Base-by-base conservation (phyloP, 1,140 invertebrate species). In the Saxidomus purpurata region DNA sequence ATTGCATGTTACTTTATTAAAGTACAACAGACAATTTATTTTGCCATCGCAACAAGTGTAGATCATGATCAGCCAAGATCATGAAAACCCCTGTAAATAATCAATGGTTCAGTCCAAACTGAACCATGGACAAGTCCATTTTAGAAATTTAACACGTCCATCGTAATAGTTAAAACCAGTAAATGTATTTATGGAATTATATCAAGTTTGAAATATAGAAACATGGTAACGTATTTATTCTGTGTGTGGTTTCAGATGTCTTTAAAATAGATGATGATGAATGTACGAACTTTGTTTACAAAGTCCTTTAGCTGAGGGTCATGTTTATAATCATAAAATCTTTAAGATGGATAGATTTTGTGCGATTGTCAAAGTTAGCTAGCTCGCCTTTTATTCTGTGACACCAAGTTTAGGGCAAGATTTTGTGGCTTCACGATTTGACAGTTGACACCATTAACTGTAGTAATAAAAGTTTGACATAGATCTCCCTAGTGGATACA, bases 381-480 rank as follows among this genome's bases (percentile, higher is more conserved):
- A 38, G 31, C 0, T 71, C 4, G 31, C 67, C 34, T 36, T 38
- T n/a, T 71, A 13, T 71, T 71, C 34, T 17, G 13, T 71, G 3
- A 38, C 34, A 19, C 3, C 19, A 22, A 28, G 22, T 40, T 71
- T 36, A 22, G 31, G 67, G 67, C 34, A 38, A 15, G 34, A 38
- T 71, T 71, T 71, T 71, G 67, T 71, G 67, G 38, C 61, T 67
- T 36, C 34, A 67, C 28, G 8, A 31, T 28, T 11, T 67, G 11
- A 2, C n/a, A n/a, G 61, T 6, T 71, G 67, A 38, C 67, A 71
- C 67, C 67, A 38, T 38, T 28, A 8, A 19, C 67, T 71, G 67
- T 71, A 4, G 67, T 40, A 71, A 71, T 71, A 71, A 71, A 71
- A 71, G 34, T 71, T 71, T 71, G 67, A 71, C 67, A 71, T 15